phyloP scores from a whole-genome alignment of 2,888 invertebrate genomes.

The Nasonovia ribisnigri region DNA sequence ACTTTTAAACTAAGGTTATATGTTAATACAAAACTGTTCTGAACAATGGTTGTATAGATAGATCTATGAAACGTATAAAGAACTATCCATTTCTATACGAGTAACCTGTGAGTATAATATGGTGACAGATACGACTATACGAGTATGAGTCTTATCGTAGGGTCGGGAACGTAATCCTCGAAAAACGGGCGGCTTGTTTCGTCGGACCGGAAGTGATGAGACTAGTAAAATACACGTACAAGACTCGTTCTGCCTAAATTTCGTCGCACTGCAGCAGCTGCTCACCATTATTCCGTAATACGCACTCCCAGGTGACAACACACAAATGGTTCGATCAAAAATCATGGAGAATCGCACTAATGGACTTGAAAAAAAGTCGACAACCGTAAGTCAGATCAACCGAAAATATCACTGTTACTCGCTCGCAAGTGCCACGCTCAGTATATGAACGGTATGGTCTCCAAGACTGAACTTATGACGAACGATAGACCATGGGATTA shows the following conservation, averaged over 20 bases:
- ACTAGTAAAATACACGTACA: not conserved
- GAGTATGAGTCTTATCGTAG: not conserved
- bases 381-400: not conserved
- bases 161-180: not conserved
- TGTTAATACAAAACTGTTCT: not conserved
- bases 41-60: not conserved
- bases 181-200: not conserved
- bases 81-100: not conserved
- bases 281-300: not conserved
- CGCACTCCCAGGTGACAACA: not conserved
- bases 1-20: not conserved
- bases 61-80: not conserved
- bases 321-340: not conserved
- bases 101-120: not conserved
- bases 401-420: not conserved
- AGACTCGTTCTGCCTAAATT: not conserved
- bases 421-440: not conserved
- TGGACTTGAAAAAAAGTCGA: not conserved
- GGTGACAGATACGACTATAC: not conserved
- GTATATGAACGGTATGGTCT: not conserved
- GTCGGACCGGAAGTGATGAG: constrained; percentile 7
- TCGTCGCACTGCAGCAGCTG: not conserved
- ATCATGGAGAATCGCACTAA: not conserved
- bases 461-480: not conserved
- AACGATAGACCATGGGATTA: not conserved